Base-by-base conservation (phyloP, 2,113 vertebrate species). In the Eublepharis macularius region DNA sequence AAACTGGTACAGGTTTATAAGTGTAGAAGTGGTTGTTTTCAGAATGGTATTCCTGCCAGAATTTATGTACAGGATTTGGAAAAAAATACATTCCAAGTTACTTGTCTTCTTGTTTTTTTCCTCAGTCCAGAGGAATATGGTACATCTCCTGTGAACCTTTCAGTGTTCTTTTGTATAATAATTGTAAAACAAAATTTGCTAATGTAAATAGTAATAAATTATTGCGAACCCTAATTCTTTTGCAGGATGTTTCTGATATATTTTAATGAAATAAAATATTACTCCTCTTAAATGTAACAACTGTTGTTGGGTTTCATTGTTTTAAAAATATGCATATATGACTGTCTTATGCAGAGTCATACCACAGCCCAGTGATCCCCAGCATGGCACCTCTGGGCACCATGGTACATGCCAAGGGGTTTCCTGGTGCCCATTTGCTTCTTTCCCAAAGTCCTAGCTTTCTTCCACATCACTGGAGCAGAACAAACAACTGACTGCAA, bases 171-270 rank as follows among this genome's bases (percentile, higher is more conserved):
- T 86, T 89, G 36, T 93, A 93, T 94, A 94, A 81, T 94, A 95
- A 95, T 4, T 80, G 88, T 94, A 83, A 91, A 91, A 88, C 16
- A 36, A 73, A 92, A 93, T 93, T 93, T 95, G 94, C 90, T 96
- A 90, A 84, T 97, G 96, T 97, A 97, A 96, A 97, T 97, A 96
- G 80, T 89, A 92, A 94, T 97, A 97, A 97, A 94, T 97, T 97
- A 97, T 97, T 97, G 95, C 97, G 92, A 95, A 92, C 91, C 94
- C 86, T 96, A 95, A 96, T 96, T 96, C 95, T 97, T 97, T 96
- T 95, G 97, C 95, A 96, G 90, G 90, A 80, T 95, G 94, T 95
- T 96, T 94, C 86, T 93, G 96, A 94, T 96, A 94, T 97, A 97
- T 97, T 97, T 97, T 97, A 96, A 96, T 95, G 92, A 95, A 97